phyloP scores from a whole-genome alignment of 2,797 vertebrate genomes.

The Decapterus maruadsi region DNA sequence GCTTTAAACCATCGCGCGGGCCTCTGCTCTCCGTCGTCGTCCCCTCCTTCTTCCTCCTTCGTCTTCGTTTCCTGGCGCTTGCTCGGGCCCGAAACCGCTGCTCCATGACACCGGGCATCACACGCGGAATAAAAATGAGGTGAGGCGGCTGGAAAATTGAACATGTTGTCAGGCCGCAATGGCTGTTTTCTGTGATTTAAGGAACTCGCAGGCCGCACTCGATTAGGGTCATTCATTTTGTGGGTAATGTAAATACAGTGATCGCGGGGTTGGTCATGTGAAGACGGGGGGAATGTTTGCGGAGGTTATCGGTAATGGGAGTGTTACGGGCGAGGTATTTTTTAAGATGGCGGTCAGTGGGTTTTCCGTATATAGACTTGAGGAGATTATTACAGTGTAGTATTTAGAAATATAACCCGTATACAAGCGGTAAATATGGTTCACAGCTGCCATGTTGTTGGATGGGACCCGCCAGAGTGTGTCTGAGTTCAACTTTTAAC shows the following conservation, averaged over 20 bases:
- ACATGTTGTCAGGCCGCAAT: conserved; percentile 71
- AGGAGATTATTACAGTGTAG: conserved; percentile 43
- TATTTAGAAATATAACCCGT: conserved; percentile 33
- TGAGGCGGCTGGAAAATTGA: conserved; percentile 75
- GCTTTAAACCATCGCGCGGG: conserved; percentile 62
- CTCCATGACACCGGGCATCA: conserved; percentile 71
- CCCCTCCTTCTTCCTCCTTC: conserved; percentile 7
- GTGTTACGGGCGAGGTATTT: conserved; percentile 25
- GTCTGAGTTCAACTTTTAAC: background rate
- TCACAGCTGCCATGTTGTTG: conserved; percentile 26
- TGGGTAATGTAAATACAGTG: conserved; percentile 72
- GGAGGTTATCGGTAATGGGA: conserved; percentile 57
- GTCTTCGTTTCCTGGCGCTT: conserved; percentile 36
- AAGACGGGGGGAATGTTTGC: conserved; percentile 50
- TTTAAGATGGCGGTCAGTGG: conserved; percentile 32
- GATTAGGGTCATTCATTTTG: conserved; percentile 69
- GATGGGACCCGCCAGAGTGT: conserved; percentile 24
- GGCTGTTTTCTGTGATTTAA: conserved; percentile 69
- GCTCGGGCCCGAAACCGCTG: conserved; percentile 54
- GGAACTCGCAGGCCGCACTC: conserved; percentile 41
- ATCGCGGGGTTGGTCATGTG: conserved; percentile 52
- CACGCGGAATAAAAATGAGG: conserved; percentile 76
- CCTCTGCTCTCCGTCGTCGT: conserved; percentile 21
- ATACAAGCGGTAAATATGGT: conserved; percentile 24
- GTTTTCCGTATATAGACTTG: conserved; percentile 23